Base-by-base conservation (phyloP, 1,140 invertebrate species). In the Listronotus bonariensis region DNA sequence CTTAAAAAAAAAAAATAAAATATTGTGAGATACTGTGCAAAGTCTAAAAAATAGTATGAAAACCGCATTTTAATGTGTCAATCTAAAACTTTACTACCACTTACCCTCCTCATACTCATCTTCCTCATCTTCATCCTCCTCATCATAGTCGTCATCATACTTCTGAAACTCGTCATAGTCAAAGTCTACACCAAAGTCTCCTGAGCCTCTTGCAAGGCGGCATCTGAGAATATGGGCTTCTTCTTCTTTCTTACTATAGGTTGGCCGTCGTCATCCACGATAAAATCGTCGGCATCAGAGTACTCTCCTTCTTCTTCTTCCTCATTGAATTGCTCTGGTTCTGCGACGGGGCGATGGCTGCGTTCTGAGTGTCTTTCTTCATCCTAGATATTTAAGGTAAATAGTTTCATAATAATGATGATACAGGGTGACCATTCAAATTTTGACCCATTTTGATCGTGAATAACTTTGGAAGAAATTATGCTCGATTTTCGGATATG, bases 111-210 rank as follows among this genome's bases (percentile, higher is more conserved):
- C 76, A 49, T 75, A 73, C 12, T 77, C 70, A 51, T 83, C 80
- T 56, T 81, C 82, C 54, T 92, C 88, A 56, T 93, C 89, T 7
- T 91, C 89, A 9, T 88, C 87, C 11, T 89, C 88, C 14, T 88
- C 87, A 64, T 95, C 92, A 74, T 93, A 92, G 58, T 93, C 92
- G 7, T 93, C 92, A 15, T 88, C 93, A 80, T 92, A 93, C 76
- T 93, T 91, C 32, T 90, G 88, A 82, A 98, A 96, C 71, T 98
- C 96, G 68, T 96, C 93, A 79, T 92, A 98, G 80, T 99, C 96
- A 82, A 99, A 98, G 78, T 99, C 95, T 17, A 98, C 96, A 58
- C 97, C 98, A 80, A 99, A 99, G 99, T 98, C 76, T 99, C 97
- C 80, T 99, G 96, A 54, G 97, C 97, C 81, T 99, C 95, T 86